phyloP scores from a whole-genome alignment of 1,140 invertebrate species.

The Temnothorax nylanderi region DNA sequence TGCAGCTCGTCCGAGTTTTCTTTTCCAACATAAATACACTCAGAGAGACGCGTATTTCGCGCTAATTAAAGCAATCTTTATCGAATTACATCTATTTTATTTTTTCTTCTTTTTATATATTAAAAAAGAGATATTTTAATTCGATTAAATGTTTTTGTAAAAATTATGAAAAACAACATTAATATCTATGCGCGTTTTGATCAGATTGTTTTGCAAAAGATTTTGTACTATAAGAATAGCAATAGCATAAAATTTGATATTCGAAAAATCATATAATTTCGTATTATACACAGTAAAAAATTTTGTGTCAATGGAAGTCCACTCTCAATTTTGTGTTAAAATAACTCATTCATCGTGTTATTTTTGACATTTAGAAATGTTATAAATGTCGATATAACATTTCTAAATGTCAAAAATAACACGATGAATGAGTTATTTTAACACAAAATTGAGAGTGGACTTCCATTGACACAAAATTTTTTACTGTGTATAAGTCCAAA shows the following conservation, averaged over 20 bases:
- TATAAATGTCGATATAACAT: too few relatives aligned
- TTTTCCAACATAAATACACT: constrained; percentile 27
- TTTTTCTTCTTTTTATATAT: neutral
- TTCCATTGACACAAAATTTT: too few relatives aligned
- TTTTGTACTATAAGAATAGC: neutral
- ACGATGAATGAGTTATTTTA: too few relatives aligned
- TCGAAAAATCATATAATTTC: neutral
- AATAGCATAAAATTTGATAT: neutral
- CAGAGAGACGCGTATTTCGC: neutral
- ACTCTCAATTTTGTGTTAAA: too few relatives aligned
- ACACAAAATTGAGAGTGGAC: too few relatives aligned
- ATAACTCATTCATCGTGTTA: too few relatives aligned
- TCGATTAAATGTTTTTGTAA: neutral
- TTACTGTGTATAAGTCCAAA: neutral
- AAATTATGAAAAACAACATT: neutral
- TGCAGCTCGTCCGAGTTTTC: constrained; percentile 38
- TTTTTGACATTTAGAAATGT: too few relatives aligned
- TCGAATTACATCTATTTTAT: neutral
- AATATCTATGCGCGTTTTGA: neutral
- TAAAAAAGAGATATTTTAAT: neutral
- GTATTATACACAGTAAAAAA: too few relatives aligned
- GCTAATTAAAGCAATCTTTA: constrained; percentile 60
- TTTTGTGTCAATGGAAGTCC: too few relatives aligned
- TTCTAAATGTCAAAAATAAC: too few relatives aligned
- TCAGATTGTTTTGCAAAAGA: neutral